Conservation (phyloP, 2,888 invertebrate genomes). For the Bruchidius siliquastri region DNA sequence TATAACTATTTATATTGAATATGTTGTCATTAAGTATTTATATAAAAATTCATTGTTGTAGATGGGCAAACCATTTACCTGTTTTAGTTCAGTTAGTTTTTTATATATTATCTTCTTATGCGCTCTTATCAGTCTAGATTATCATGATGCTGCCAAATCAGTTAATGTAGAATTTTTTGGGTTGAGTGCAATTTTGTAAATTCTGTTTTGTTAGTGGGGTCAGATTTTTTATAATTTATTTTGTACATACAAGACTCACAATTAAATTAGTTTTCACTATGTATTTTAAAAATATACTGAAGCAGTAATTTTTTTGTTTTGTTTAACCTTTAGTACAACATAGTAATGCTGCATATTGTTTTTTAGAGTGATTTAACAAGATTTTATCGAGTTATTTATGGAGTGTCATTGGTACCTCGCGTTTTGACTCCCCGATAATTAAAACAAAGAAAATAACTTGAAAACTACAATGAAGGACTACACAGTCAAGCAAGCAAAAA, state of each 20-base stretch:
- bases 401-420: too few relatives aligned
- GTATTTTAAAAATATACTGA: neutral
- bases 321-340: neutral
- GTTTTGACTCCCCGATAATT: too few relatives aligned
- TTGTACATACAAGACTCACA: neutral
- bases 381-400: too few relatives aligned
- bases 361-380: too few relatives aligned
- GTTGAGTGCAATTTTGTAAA: slow-evolving; percentile 1
- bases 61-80: neutral
- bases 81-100: neutral
- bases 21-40: neutral
- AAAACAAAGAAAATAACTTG: too few relatives aligned
- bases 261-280: neutral
- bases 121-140: neutral
- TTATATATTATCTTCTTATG: neutral
- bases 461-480: too few relatives aligned
- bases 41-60: neutral
- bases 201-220: neutral
- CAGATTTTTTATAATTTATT: slow-evolving; percentile 1
- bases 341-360: too few relatives aligned
- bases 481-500: too few relatives aligned
- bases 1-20: neutral
- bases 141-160: neutral
- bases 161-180: neutral
- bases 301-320: neutral